These are phyloP conservation scores for Mormyrops boulengeri DNA, from an alignment of 2,797 vertebrate genomes.

Conservation along the genomic window DNA sequence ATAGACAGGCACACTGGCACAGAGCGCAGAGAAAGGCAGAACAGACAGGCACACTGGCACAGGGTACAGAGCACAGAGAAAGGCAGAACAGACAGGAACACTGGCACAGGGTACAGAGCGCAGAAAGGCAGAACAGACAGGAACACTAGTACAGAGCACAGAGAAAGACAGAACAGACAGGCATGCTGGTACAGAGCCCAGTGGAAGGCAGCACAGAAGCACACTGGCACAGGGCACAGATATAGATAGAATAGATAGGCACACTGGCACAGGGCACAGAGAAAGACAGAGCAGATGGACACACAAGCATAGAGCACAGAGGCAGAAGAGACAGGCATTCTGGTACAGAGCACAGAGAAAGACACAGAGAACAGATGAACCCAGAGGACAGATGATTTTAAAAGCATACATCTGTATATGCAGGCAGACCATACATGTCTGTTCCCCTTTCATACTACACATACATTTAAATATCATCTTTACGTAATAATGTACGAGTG, in stretches of 20 bases:
- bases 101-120: background rate
- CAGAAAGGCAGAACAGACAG: background rate
- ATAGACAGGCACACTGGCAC: background rate
- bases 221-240: background rate
- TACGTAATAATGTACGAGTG: background rate
- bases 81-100: background rate
- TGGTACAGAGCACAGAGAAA: background rate
- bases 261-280: background rate
- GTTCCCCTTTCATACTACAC: background rate
- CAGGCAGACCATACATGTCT: background rate
- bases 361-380: background rate
- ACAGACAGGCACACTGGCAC: background rate
- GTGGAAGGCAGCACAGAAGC: background rate
- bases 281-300: background rate
- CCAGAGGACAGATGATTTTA: background rate
- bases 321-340: no score
- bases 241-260: background rate
- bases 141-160: background rate
- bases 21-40: background rate
- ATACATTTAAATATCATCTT: background rate
- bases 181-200: background rate
- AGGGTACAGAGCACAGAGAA: background rate
- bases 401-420: background rate
- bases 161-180: background rate
- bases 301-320: no score